Conservation (phyloP, 2,797 vertebrate species). For the Etheostoma perlongum region DNA sequence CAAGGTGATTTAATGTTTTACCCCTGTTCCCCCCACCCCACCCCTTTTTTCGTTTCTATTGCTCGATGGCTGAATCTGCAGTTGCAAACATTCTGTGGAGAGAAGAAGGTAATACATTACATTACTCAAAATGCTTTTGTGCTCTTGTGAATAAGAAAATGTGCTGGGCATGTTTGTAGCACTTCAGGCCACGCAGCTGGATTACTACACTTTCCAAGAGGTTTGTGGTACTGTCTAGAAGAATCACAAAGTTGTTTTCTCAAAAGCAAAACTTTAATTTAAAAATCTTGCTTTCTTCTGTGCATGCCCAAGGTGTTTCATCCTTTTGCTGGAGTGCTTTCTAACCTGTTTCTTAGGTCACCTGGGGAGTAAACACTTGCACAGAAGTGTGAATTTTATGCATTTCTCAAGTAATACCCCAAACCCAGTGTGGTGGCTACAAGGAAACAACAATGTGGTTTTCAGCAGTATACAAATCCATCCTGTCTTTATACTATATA, state of each 20-base stretch:
- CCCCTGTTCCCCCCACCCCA: not conserved
- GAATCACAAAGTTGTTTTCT: conserved; percentile 43
- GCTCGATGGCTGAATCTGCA: conserved; percentile 55
- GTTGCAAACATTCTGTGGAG: conserved; percentile 84
- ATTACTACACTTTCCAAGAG: conserved; percentile 34
- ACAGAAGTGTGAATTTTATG: conserved; percentile 21
- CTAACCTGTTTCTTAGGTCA: conserved; percentile 38
- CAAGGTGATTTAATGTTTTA: conserved; percentile 41
- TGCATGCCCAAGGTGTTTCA: conserved; percentile 22
- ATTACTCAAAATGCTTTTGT: conserved; percentile 22
- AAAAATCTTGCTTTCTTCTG: conserved; percentile 20
- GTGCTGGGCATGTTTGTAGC: conserved; percentile 15
- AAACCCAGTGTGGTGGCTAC: not conserved
- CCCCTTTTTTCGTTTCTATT: not conserved
- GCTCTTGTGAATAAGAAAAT: conserved; percentile 38
- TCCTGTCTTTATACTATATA: conserved; percentile 23
- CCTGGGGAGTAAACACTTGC: conserved; percentile 31
- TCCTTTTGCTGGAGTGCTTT: conserved; percentile 22
- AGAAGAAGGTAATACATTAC: conserved; percentile 79
- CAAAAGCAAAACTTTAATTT: conserved; percentile 25
- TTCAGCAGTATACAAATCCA: conserved; percentile 31
- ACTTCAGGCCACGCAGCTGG: conserved; percentile 10
- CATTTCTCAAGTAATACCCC: conserved; percentile 34
- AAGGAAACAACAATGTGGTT: conserved; percentile 34
- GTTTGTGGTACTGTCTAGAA: conserved; percentile 27